phyloP scores from a whole-genome alignment of 2,113 vertebrate species.

The Rhinichthys klamathensis region DNA sequence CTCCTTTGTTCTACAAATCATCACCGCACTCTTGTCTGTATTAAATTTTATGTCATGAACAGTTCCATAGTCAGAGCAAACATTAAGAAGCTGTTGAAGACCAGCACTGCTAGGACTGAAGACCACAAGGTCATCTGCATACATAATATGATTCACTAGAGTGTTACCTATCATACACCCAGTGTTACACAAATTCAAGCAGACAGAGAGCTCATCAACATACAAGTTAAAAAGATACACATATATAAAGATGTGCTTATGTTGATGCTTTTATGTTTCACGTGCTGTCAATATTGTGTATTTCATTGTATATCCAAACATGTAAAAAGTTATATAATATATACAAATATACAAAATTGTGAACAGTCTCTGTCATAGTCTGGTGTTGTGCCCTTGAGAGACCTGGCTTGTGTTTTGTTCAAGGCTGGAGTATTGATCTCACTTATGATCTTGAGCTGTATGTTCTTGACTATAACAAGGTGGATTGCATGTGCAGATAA shows the following conservation, averaged over 20 bases:
- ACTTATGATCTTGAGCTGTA: background rate
- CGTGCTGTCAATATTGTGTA: background rate
- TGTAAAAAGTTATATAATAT: background rate
- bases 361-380: background rate
- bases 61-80: no score
- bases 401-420: conserved; percentile 8
- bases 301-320: background rate
- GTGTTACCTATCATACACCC: no score
- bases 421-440: background rate
- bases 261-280: background rate
- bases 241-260: background rate
- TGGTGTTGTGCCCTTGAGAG: background rate
- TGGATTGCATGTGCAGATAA: conserved; percentile 17
- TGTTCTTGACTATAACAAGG: conserved; percentile 21
- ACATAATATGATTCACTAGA: no score
- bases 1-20: no score
- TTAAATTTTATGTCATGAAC: no score
- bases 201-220: no score
- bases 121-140: no score
- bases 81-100: no score
- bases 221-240: no score
- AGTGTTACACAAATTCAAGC: no score
- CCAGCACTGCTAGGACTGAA: no score
- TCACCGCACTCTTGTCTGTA: no score
- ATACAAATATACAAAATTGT: background rate